Evolutionary conservation across 2,888 invertebrate species (phyloP), one percentile per base, ranked within the genome.

Genomic region (Belgica antarctica): DNA sequence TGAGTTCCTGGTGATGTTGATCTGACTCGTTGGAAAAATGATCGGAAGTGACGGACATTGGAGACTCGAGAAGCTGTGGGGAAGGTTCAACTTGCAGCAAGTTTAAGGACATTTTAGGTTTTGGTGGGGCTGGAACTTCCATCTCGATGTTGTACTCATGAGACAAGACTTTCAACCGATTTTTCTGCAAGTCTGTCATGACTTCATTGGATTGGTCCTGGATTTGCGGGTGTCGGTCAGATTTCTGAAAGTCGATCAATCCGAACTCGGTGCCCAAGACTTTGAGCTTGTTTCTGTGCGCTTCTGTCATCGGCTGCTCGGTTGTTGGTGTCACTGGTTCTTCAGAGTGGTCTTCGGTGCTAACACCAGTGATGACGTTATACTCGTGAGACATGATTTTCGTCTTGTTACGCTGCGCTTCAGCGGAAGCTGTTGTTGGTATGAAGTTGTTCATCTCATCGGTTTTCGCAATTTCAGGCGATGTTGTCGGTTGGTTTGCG

Each of bases 371-470:
- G 70, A 72, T 57, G 46, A 28, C 3, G n/a, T 68, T 57, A 24
- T 31, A 87, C 75, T 88, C 87, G 0, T 85, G 83, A 2, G 83
- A 82, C 71, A 88, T 76, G 1, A 88, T 81, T 77, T 83, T 86
- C 19, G 84, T 75, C 76, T 84, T 86, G 74, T 88, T 88, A 63
- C 80, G 77, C 72, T 86, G 78, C 0, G 87, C 86, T 70, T 85
- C 85, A 8, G 82, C 85, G 71, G 86, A 82, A 2, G 46, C 12
- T 7, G 22, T n/a, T 17, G 15, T 17, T 8, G 28, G 4, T n/a
- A 68, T 1, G 34, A 68, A 10, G n/a, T 68, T 68, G 15, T 68
- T 68, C 57, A 68, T 57, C 10, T 57, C 68, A 68, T 68, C 68
- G 10, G 4, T 59, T 22, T 17, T 41, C 2, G 17, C n/a, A 25